Conservation (phyloP, 2,888 invertebrate genomes). For the Drosophila barbarae region DNA sequence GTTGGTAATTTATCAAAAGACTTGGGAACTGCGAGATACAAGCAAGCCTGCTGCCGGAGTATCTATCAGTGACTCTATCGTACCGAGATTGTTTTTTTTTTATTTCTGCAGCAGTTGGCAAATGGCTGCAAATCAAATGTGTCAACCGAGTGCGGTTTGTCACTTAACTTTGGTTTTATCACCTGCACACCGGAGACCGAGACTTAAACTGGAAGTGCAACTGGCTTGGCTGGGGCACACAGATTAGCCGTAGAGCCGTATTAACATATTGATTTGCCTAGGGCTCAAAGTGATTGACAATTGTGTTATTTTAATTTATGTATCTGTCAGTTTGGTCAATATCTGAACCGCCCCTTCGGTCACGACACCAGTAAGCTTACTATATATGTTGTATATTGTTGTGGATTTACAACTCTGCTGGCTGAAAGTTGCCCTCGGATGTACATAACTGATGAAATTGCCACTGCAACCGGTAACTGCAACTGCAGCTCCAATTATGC, state of each 20-base stretch:
- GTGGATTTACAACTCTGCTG: constrained; percentile 6
- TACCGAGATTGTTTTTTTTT: constrained; percentile 43
- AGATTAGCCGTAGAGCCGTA: constrained; percentile 31
- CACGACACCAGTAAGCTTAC: constrained; percentile 46
- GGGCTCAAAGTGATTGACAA: constrained; percentile 70
- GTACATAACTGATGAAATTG: constrained; percentile 40
- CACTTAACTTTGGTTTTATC: constrained; percentile 60
- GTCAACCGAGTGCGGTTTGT: constrained; percentile 45
- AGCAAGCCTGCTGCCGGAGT: constrained; percentile 30
- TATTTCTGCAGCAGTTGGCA: constrained; percentile 35
- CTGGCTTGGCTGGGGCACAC: constrained; percentile 37
- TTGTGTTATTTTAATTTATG: constrained; percentile 73
- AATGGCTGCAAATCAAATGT: constrained; percentile 50
- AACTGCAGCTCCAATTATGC: constrained; percentile 51
- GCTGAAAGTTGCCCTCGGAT: constrained; percentile 52
- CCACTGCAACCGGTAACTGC: constrained; percentile 27
- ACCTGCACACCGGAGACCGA: constrained; percentile 49
- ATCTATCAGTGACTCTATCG: constrained; percentile 49
- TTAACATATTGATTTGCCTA: constrained; percentile 72
- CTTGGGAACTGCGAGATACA: constrained; percentile 17
- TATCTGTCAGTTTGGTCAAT: constrained; percentile 56
- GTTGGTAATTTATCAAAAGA: constrained; percentile 53
- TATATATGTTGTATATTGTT: neutral
- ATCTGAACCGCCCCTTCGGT: constrained; percentile 51
- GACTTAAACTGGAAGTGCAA: constrained; percentile 40